Evolutionary conservation across 2,797 vertebrate species (phyloP), one percentile per base, ranked within the genome.

Genomic region (Neopelma chrysocephalum): DNA sequence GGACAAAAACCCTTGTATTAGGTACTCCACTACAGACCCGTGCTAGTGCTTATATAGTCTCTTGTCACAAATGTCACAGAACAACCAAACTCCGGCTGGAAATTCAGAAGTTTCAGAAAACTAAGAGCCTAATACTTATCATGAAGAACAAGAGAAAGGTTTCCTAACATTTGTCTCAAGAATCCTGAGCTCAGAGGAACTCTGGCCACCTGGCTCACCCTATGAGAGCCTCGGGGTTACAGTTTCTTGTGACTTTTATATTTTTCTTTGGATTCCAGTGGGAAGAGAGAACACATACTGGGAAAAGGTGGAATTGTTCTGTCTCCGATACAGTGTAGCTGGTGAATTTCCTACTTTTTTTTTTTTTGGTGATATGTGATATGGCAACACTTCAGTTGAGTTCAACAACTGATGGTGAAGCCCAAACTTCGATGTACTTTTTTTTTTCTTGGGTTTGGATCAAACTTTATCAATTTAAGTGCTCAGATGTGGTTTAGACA

Each of bases 1-100:
- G 99, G 99, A 98, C 99, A 99, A 97, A 99, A 99, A 97, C 98
- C 99, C 42, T 98, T 99, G 94, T 99, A 99, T 98, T 99, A 98
- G 70, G 69, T 93, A 81, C 54, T 96, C 90, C 82, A 97, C 97
- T 94, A 85, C 98, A 97, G 96, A 98, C 96, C 95, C 87, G 90
- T 98, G 97, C 94, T 98, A 96, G 96, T 96, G 95, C 96, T 97
- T 96, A 76, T 93, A 91, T 97, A 96, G 90, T 97, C 97, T 93
- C 93, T 90, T 97, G 95, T 97, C 96, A 96, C 96, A 94, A 87
- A 80, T 92, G 97, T 98, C 97, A 96, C 96, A 97, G 96, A 97
- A 96, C 93, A 98, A 97, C 87, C 95, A 94, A 96, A 93, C 96
- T 87, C 92, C 58, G 93, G 85, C 93, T 94, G 94, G 94, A 96